Conservation (phyloP, 2,797 vertebrate species). For the Falco biarmicus region DNA sequence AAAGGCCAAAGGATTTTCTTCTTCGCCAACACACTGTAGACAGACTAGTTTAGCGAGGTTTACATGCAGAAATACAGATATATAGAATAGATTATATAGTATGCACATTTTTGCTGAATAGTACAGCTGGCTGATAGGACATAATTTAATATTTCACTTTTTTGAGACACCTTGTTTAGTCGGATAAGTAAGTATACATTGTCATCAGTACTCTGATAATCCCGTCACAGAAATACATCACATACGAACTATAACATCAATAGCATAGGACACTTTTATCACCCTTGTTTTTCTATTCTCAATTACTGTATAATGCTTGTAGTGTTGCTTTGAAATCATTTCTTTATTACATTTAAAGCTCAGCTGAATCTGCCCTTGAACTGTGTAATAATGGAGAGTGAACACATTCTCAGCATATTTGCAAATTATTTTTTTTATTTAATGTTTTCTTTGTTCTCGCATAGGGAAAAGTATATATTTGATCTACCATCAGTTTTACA, state of each 20-base stretch:
- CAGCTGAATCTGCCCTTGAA: conserved; percentile 56
- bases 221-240: conserved; percentile 28
- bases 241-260: conserved; percentile 51
- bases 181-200: conserved; percentile 22
- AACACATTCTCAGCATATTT: conserved; percentile 20
- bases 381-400: conserved; percentile 32
- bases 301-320: not conserved
- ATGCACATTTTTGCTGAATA: not conserved
- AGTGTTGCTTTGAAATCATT: conserved; percentile 13
- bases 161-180: conserved; percentile 53
- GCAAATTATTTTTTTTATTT: not conserved
- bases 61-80: conserved; percentile 17
- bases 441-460: not conserved
- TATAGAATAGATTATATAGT: not conserved
- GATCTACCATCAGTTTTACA: not conserved
- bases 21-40: conserved; percentile 29
- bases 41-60: conserved; percentile 18
- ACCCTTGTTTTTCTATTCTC: conserved; percentile 41
- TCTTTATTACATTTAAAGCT: conserved; percentile 52
- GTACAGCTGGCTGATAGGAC: not conserved
- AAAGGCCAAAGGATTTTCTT: conserved; percentile 66
- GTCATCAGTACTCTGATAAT: conserved; percentile 49
- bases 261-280: conserved; percentile 46
- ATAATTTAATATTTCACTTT: conserved; percentile 56
- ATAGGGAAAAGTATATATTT: not conserved